Conservation (phyloP, 1,140 invertebrate species). For the Camponotus floridanus region DNA sequence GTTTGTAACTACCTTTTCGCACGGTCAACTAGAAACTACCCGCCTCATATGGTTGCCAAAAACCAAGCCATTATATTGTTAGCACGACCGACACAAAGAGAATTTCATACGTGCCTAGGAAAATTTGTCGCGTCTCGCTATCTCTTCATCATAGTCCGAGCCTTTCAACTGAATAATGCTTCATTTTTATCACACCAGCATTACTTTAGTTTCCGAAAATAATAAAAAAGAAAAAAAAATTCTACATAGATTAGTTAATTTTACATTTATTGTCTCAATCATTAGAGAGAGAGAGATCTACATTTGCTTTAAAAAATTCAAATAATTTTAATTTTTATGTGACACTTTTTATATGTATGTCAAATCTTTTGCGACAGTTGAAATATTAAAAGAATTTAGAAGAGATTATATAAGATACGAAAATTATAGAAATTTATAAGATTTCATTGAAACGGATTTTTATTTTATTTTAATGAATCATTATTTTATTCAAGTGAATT, state of each 20-base stretch:
- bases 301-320: background rate
- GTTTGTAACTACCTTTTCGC: constrained; percentile 59
- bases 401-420: background rate
- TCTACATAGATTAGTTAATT: background rate
- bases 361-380: background rate
- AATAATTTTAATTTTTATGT: background rate
- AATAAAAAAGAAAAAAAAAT: background rate
- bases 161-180: background rate
- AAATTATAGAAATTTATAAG: too few relatives aligned
- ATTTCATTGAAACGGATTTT: too few relatives aligned
- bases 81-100: constrained; percentile 40
- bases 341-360: background rate
- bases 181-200: background rate
- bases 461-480: background rate
- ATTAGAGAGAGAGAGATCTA: background rate
- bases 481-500: constrained; percentile 26
- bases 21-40: constrained; percentile 57
- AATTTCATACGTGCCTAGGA: constrained; percentile 6
- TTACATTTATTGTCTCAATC: background rate
- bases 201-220: background rate
- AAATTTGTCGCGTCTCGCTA: constrained; percentile 16
- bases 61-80: constrained; percentile 46
- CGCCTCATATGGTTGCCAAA: constrained; percentile 42
- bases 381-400: constrained; percentile 26
- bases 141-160: constrained; percentile 23